Conservation (phyloP, 2,797 vertebrate species). For the Agapornis canus region DNA sequence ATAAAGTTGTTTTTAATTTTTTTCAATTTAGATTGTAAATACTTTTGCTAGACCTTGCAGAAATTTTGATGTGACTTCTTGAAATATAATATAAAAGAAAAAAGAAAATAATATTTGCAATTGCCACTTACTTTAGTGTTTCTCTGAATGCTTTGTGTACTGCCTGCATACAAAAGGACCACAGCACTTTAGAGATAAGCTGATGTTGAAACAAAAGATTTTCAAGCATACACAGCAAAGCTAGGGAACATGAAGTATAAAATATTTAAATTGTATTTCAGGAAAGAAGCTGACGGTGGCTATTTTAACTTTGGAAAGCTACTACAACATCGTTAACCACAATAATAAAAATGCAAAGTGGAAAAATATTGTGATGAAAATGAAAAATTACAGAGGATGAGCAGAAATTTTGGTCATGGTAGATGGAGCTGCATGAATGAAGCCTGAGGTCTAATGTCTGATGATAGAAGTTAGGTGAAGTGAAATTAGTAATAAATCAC, state of each 20-base stretch:
- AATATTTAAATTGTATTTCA: not conserved
- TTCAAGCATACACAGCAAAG: not conserved
- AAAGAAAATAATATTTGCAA: not conserved
- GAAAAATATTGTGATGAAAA: not conserved
- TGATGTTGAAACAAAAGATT: not conserved
- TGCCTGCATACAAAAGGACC: not conserved
- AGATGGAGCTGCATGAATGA: not conserved
- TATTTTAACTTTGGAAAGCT: not conserved
- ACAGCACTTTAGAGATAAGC: not conserved
- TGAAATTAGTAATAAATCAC: conserved; percentile 23
- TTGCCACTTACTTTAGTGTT: not conserved
- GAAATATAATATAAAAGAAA: not conserved
- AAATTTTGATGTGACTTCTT: not conserved
- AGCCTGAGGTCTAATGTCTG: not conserved
- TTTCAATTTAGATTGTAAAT: not conserved
- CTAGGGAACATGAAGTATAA: not conserved
- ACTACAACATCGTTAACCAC: not conserved
- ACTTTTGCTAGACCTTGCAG: not conserved
- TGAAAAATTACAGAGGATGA: not conserved
- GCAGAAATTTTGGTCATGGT: not conserved
- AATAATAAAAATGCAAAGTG: not conserved
- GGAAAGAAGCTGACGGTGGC: not conserved
- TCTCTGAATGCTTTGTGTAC: not conserved
- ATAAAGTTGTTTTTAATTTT: not conserved
- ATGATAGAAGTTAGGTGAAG: not conserved